phyloP scores from a whole-genome alignment of 2,888 invertebrate genomes.

The Lasius fuliginosus region DNA sequence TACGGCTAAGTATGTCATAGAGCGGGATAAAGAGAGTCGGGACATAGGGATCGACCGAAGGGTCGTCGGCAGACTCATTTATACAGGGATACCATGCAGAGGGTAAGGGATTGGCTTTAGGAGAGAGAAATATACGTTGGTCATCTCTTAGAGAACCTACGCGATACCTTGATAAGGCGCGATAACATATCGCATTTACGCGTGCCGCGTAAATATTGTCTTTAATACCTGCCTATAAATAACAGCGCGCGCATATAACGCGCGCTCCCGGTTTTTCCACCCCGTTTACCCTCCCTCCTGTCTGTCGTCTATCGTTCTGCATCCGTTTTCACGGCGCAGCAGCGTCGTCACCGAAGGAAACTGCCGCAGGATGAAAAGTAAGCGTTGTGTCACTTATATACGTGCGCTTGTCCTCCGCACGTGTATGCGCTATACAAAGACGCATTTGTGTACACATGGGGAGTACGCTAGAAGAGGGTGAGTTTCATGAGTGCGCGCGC shows the following conservation, averaged over 20 bases:
- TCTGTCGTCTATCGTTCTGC: conserved; percentile 28
- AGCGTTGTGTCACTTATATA: conserved; percentile 31
- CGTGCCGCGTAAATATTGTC: not conserved
- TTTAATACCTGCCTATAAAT: conserved; percentile 70
- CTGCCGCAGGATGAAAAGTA: conserved; percentile 65
- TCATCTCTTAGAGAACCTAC: conserved; percentile 24
- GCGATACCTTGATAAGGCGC: conserved; percentile 61
- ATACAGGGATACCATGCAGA: not conserved
- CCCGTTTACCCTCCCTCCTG: not conserved
- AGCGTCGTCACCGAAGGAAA: conserved; percentile 44
- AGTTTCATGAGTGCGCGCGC: conserved; percentile 46
- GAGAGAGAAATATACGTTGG: not conserved
- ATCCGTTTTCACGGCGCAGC: conserved; percentile 51
- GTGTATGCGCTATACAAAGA: conserved; percentile 25
- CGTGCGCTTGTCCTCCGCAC: conserved; percentile 19
- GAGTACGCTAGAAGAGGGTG: conserved; percentile 9
- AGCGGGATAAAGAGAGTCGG: not conserved
- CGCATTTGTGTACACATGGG: conserved; percentile 7
- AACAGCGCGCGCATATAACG: conserved; percentile 60
- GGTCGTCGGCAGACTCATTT: conserved; percentile 30
- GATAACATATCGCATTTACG: conserved; percentile 68
- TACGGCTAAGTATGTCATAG: not conserved
- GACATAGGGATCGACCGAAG: conserved; percentile 6
- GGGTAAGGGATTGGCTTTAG: not conserved
- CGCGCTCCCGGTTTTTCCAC: conserved; percentile 61